phyloP scores from a whole-genome alignment of 2,888 invertebrate genomes.

The Caenorhabditis sp. region DNA sequence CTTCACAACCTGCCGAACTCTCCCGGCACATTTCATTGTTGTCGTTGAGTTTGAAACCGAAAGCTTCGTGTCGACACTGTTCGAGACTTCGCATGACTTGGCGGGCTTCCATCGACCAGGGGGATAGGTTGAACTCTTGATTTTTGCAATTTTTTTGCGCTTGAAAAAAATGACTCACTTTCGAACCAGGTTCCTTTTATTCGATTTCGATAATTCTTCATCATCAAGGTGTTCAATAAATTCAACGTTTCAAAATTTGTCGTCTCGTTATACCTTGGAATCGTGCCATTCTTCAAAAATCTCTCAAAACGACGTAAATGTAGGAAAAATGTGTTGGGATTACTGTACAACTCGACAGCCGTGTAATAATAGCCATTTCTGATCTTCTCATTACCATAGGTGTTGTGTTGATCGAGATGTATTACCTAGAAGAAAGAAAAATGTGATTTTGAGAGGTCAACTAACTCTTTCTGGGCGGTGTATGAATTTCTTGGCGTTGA shows the following conservation, averaged over 20 bases:
- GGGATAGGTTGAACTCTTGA: background rate
- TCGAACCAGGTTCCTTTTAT: background rate
- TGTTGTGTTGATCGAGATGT: constrained; percentile 17
- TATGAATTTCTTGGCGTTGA: constrained; percentile 23
- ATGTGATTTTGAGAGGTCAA: background rate
- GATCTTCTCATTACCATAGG: constrained; percentile 13
- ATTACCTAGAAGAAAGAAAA: background rate
- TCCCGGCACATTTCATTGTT: constrained; percentile 18
- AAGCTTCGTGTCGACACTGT: constrained; percentile 15
- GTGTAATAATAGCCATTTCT: constrained; percentile 2
- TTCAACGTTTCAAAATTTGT: constrained; percentile 3
- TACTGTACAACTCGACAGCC: background rate
- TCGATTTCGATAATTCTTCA: background rate
- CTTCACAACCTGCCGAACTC: constrained; percentile 11
- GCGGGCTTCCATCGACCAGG: constrained; percentile 13
- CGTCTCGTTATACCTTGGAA: background rate
- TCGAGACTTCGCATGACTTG: constrained; percentile 17
- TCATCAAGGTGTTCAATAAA: constrained; percentile 4
- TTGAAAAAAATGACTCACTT: background rate
- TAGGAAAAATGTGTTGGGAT: constrained; percentile 7
- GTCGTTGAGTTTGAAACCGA: constrained; percentile 6
- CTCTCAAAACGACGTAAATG: constrained; percentile 23
- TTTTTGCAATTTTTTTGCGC: background rate
- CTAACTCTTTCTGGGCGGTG: constrained; percentile 36
- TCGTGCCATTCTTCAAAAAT: background rate